Percentiles rank a stretch among this genome's conserved stretches.
Evolutionary conservation across 2,888 invertebrate species (phyloP).

Genomic region (Melolontha melolontha): DNA sequence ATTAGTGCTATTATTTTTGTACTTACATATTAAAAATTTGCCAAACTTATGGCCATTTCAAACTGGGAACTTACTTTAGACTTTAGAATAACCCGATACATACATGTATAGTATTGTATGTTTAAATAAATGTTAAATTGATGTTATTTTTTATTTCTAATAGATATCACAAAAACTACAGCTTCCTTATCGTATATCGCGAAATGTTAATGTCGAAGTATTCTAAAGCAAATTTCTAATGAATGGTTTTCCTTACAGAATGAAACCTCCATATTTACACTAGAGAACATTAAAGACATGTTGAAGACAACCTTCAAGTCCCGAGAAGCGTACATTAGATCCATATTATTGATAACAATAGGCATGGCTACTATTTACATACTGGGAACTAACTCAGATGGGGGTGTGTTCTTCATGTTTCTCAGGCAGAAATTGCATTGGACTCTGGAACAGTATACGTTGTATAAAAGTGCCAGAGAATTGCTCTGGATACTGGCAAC

Average conservation of each 20-base stretch:
- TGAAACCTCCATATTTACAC: background rate
- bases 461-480: conserved; percentile 69
- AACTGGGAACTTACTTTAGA: no score
- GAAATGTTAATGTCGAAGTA: no score
- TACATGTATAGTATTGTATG: no score
- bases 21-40: no score
- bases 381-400: conserved; percentile 65
- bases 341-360: conserved; percentile 68
- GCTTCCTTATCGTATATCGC: no score
- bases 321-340: conserved; percentile 69
- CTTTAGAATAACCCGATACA: no score
- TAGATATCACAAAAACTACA: no score
- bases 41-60: no score
- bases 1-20: no score
- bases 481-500: conserved; percentile 70
- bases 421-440: conserved; percentile 75
- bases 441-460: conserved; percentile 73
- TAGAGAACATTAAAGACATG: conserved; percentile 66
- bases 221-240: background rate
- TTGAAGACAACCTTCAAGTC: conserved; percentile 69
- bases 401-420: conserved; percentile 73
- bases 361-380: conserved; percentile 60
- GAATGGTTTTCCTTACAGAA: background rate
- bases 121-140: no score
- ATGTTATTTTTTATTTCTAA: no score